Evolutionary conservation across 2,113 vertebrate genomes (phyloP), one percentile per base, ranked within the genome.

Genomic region (Thamnaconus septentrionalis): DNA sequence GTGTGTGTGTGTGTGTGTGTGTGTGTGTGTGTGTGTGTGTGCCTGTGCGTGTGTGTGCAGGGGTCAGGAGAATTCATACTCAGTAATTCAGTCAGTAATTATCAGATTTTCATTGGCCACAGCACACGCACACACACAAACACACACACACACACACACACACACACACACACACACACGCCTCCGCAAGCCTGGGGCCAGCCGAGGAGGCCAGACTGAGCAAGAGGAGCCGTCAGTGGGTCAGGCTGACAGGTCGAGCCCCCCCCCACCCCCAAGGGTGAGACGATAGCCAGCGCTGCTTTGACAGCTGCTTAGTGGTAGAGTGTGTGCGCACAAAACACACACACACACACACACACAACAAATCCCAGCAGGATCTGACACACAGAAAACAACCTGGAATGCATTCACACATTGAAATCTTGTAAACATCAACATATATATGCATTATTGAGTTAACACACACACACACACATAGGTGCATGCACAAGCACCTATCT

Each of bases 51-150:
- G 61, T 61, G 61, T 75, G 61, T 2, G 48, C 48, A 49, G 58
- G 58, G 63, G 31, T 46, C 45, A 51, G 56, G 62, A 60, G 66
- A 60, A 63, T 72, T 74, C 75, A 61, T 76, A 84, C 77, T 85
- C 77, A 81, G 72, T n/a, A n/a, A n/a, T n/a, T n/a, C n/a, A n/a
- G 62, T 74, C 69, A 74, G 84, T 73, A 86, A 88, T 90, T 90
- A 89, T 85, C 79, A 88, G 87, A 87, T 90, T 87, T 87, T 69
- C 62, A 4, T 11, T 73, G 66, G 66, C 74, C 75, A 58, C 52
- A 56, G 51, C 1, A 31, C 18, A 31, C 18, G 2, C 18, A 31
- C 18, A 31, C 18, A 31, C 18, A 31, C 18, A 8, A 31, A 31
- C 18, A 31, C 18, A 31, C 18, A 31, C 18, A 31, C 18, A 31